phyloP scores from a whole-genome alignment of 1,140 invertebrate species.

The Physella acuta region DNA sequence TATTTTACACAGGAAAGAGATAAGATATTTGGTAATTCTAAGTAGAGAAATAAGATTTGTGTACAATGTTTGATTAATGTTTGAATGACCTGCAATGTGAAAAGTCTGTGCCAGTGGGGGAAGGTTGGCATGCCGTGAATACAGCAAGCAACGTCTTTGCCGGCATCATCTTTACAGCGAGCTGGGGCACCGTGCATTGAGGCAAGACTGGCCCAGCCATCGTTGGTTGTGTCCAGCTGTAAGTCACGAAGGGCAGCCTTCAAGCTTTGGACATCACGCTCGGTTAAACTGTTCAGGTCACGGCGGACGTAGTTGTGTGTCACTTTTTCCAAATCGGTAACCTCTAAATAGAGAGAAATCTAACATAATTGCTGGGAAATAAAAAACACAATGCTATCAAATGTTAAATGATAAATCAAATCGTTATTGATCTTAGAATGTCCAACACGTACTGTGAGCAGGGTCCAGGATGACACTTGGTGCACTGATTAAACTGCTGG shows the following conservation, averaged over 20 bases:
- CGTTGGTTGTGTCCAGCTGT: slow-evolving; percentile 16
- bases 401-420: no score
- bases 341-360: no score
- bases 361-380: no score
- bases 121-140: slow-evolving; percentile 34
- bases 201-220: slow-evolving; percentile 15
- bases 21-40: no score
- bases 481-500: slow-evolving; percentile 6
- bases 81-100: slow-evolving; percentile 26
- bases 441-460: slow-evolving; percentile 2
- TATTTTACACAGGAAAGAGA: no score
- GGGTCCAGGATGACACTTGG: slow-evolving; percentile 6
- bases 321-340: no score
- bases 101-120: slow-evolving; percentile 37
- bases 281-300: neutral
- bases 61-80: no score
- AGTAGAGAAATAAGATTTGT: no score
- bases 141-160: slow-evolving; percentile 27
- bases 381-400: no score
- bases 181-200: slow-evolving; percentile 29
- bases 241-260: slow-evolving; percentile 24
- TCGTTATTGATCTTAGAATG: no score
- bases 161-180: slow-evolving; percentile 19
- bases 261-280: slow-evolving; percentile 15
- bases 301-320: neutral